Conservation (phyloP, 2,113 vertebrate genomes). For the Pachycephala philippinensis region DNA sequence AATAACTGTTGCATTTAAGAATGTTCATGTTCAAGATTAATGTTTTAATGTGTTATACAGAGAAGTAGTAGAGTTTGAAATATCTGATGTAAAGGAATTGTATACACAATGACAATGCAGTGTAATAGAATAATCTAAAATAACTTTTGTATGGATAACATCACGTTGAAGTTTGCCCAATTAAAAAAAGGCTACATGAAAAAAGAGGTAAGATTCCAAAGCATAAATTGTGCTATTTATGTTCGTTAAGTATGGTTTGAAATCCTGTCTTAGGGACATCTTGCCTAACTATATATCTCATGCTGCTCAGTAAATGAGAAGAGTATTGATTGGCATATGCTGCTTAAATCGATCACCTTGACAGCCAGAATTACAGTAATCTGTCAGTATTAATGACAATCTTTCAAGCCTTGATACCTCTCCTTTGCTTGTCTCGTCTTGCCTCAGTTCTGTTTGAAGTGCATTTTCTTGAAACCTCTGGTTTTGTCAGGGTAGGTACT, state of each 20-base stretch:
- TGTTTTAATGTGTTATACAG: neutral
- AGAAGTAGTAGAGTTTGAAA: conserved; percentile 21
- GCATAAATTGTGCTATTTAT: conserved; percentile 75
- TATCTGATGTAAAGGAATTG: neutral
- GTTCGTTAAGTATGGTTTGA: conserved; percentile 80
- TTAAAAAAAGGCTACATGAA: neutral
- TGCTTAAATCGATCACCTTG: conserved; percentile 93
- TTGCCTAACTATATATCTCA: conserved; percentile 76
- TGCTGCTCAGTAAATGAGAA: conserved; percentile 83
- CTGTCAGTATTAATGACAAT: conserved; percentile 97
- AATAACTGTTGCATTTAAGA: neutral
- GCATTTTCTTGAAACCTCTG: conserved; percentile 73
- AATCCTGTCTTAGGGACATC: conserved; percentile 72
- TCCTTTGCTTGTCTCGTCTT: conserved; percentile 74
- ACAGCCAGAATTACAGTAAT: conserved; percentile 99
- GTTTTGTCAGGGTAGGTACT: conserved; percentile 69
- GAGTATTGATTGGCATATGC: conserved; percentile 94
- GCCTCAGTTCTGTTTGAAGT: conserved; percentile 71
- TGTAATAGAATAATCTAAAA: conserved; percentile 19
- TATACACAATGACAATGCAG: neutral
- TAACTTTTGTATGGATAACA: conserved; percentile 38
- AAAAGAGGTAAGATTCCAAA: conserved; percentile 67
- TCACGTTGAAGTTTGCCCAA: conserved; percentile 9
- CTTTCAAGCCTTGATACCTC: conserved; percentile 81
- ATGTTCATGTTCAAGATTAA: neutral